Percentiles rank a stretch among this genome's conserved stretches.
Evolutionary conservation across 2,113 vertebrate species (phyloP).

Genomic region (Actenoides lindsayi): DNA sequence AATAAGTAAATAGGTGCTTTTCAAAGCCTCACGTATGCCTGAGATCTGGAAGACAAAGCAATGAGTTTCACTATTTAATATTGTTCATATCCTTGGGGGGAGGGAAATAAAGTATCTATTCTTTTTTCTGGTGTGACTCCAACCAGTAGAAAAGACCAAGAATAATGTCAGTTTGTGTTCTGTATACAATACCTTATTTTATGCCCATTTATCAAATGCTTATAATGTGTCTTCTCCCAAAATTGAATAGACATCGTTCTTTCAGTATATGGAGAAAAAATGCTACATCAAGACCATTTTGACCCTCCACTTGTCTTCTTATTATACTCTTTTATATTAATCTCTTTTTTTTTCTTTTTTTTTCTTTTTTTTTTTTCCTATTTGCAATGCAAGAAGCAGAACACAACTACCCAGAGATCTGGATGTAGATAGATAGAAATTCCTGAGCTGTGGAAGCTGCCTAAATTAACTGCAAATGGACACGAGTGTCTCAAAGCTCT

Average conservation of each 20-base stretch:
- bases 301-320: background rate
- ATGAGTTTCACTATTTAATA: background rate
- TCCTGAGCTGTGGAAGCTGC: background rate
- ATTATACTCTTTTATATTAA: background rate
- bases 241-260: background rate
- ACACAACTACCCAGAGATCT: background rate
- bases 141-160: background rate
- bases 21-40: background rate
- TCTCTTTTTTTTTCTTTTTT: background rate
- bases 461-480: conserved; percentile 25
- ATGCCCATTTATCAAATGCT: background rate
- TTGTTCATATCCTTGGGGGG: fast-evolving
- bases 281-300: background rate
- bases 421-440: conserved; percentile 19
- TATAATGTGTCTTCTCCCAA: background rate
- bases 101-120: background rate
- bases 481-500: background rate
- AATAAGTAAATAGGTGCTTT: background rate
- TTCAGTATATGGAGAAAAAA: background rate
- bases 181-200: background rate
- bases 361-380: background rate
- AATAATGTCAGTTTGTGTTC: background rate
- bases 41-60: background rate
- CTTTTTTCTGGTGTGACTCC: background rate
- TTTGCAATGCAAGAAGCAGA: background rate